phyloP scores from a whole-genome alignment of 2,888 invertebrate species.

The Oxystoma pomonae region DNA sequence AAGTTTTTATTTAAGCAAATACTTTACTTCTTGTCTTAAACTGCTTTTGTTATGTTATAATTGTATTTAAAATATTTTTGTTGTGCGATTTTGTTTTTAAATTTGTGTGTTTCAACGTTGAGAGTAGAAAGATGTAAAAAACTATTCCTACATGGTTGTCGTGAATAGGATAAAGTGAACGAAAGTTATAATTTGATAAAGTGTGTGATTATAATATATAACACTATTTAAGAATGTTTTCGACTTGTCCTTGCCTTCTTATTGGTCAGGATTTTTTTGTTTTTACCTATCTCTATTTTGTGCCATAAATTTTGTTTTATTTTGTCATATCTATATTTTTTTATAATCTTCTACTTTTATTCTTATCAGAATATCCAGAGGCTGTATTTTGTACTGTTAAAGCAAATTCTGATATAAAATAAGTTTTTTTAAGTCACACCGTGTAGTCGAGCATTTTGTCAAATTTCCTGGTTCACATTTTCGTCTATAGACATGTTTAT shows the following conservation, averaged over 20 bases:
- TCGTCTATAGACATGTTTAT: constrained; percentile 48
- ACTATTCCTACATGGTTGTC: constrained; percentile 40
- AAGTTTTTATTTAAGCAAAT: too few relatives aligned
- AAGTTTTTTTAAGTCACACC: constrained; percentile 12
- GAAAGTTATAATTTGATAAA: constrained; percentile 42
- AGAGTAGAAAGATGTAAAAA: constrained; percentile 5
- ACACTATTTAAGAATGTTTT: constrained; percentile 30
- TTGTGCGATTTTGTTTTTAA: not conserved
- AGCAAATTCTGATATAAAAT: not conserved
- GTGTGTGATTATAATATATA: constrained; percentile 42
- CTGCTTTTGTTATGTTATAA: not conserved
- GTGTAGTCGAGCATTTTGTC: constrained; percentile 48
- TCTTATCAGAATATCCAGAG: not conserved
- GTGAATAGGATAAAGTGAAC: constrained; percentile 40
- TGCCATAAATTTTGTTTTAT: constrained; percentile 30
- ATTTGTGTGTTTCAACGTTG: constrained; percentile 6
- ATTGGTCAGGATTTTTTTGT: constrained; percentile 26
- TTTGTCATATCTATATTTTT: not conserved
- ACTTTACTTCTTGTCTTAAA: too few relatives aligned
- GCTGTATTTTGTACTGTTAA: not conserved
- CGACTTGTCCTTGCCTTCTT: constrained; percentile 43
- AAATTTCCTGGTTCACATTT: constrained; percentile 46
- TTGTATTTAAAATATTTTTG: not conserved
- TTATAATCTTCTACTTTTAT: not conserved
- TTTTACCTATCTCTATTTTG: constrained; percentile 18